Evolutionary conservation across 2,888 invertebrate species (phyloP), one percentile per base, ranked within the genome.

Genomic region (Periphyllus acericola): DNA sequence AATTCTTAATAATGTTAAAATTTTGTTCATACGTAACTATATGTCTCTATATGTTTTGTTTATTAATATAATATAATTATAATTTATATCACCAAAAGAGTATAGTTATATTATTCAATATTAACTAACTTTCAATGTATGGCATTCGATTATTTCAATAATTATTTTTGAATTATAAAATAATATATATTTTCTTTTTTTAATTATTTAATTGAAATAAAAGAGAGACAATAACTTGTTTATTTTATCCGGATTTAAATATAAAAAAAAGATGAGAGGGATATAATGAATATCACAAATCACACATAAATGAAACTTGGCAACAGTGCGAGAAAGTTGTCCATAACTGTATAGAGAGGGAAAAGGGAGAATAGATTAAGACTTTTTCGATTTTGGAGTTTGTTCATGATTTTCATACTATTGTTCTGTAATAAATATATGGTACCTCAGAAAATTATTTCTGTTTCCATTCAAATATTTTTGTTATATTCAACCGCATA

Each of bases 271-370:
- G 25, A 55, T 17, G 25, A 52, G 25, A 80, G 17, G n/a, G 71
- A 55, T 74, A 21, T 79, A 83, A 75, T 60, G 40, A 60, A 40
- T 76, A 60, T 14, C 60, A 46, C 60, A 2, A 36, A 83, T 60
- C 60, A 55, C 21, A 72, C 74, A 40, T 29, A 60, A 60, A 74
- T 60, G 55, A 80, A 80, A 87, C 86, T 87, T 87, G 86, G 74
- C 86, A 87, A 80, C 80, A 32, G 25, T 72, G 71, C 79, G 80
- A 72, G 86, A 87, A 87, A 87, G 86, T 74, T 66, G 29, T 74
- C 68, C 17, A 32, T 34, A 46, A 40, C 21, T 32, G 6, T 72
- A 36, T 32, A 71, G 17, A 60, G 32, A 79, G 55, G 55, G 32
- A 79, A 68, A 84, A 52, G 21, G 55, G 19, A 60, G 74, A 74